Conservation (phyloP, 2,888 invertebrate genomes). For the Rhagonycha lutea region DNA sequence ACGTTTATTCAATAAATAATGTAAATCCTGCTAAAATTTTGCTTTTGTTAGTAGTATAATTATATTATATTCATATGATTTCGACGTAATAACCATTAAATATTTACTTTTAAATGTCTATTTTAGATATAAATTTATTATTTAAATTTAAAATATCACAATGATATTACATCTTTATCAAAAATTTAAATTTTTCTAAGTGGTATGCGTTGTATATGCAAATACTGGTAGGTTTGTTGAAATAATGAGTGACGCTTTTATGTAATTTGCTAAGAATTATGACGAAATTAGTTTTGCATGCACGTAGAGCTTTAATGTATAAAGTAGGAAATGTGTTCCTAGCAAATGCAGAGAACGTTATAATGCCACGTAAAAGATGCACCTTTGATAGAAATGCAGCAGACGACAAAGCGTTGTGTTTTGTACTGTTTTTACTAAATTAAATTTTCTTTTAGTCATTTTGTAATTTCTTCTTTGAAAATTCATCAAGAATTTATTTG, state of each 20-base stretch:
- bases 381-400: slow-evolving; percentile 4
- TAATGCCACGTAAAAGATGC: slow-evolving; percentile 4
- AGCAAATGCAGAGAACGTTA: slow-evolving; percentile 8
- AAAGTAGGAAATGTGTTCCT: slow-evolving; percentile 3
- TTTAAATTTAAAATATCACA: not conserved
- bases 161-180: not conserved
- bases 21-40: too few relatives aligned
- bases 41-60: too few relatives aligned
- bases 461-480: not conserved
- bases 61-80: too few relatives aligned
- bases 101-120: too few relatives aligned
- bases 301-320: slow-evolving; percentile 14
- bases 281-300: slow-evolving; percentile 8
- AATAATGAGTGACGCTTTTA: not conserved
- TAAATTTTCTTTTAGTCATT: not conserved
- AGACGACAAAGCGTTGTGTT: not conserved
- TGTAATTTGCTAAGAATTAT: slow-evolving; percentile 6
- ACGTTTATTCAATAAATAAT: too few relatives aligned
- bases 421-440: not conserved
- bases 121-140: too few relatives aligned
- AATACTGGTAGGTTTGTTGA: not conserved
- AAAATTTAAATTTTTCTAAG: not conserved
- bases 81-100: too few relatives aligned
- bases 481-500: too few relatives aligned
- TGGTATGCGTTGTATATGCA: not conserved